phyloP scores from a whole-genome alignment of 2,888 invertebrate species.

The Eucera pruinosa region DNA sequence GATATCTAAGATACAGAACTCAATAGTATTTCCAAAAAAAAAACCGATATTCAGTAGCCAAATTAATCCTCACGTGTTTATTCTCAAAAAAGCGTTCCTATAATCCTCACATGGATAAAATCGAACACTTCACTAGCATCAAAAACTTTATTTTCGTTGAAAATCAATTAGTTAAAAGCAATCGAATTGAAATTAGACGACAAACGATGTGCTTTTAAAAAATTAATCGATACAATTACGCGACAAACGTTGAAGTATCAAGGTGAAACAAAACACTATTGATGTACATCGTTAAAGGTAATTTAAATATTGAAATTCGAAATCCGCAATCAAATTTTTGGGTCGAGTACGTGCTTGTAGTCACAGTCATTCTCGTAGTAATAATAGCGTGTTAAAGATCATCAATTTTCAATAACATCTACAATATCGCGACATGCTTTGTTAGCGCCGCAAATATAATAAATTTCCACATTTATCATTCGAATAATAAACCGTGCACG shows the following conservation, averaged over 20 bases:
- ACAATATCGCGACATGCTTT: too few relatives aligned
- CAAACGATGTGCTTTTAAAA: background rate
- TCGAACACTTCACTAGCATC: background rate
- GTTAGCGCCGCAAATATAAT: too few relatives aligned
- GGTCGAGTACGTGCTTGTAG: background rate
- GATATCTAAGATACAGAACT: background rate
- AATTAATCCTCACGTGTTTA: too few relatives aligned
- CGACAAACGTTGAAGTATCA: background rate
- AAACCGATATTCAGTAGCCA: too few relatives aligned
- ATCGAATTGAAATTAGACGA: background rate
- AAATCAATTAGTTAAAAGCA: background rate
- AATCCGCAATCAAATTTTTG: background rate
- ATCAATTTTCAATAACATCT: constrained; percentile 17
- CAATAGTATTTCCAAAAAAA: background rate
- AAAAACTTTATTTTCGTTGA: background rate
- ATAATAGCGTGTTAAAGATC: constrained; percentile 10
- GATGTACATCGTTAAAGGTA: background rate
- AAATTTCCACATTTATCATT: background rate
- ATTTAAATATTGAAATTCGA: too few relatives aligned
- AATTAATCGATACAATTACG: background rate
- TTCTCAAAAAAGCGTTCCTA: too few relatives aligned
- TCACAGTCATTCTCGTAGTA: background rate
- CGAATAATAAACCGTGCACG: background rate
- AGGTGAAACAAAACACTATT: background rate
- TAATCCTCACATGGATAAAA: background rate